Conservation (phyloP, 2,888 invertebrate species). For the Trachelus iudaicus region DNA sequence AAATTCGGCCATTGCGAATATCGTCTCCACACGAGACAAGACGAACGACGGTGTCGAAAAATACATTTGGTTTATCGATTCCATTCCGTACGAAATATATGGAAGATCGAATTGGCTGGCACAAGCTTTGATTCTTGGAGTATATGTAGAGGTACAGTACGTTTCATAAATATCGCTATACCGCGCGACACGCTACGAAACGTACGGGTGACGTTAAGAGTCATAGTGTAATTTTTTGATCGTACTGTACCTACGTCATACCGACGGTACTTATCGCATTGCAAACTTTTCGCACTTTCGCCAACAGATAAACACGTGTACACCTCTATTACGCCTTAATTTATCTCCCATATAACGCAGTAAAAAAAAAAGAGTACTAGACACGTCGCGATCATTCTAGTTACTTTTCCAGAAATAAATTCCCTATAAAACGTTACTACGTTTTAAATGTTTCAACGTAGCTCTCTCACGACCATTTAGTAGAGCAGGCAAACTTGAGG, state of each 20-base stretch:
- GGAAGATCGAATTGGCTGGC: not conserved
- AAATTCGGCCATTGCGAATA: not conserved
- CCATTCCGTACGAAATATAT: not conserved
- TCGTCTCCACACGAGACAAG: not conserved
- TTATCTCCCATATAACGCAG: not conserved
- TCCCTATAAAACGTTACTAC: not conserved
- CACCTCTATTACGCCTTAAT: not conserved
- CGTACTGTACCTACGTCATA: not conserved
- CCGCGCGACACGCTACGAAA: not conserved
- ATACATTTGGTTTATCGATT: not conserved
- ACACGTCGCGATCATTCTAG: not conserved
- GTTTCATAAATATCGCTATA: not conserved
- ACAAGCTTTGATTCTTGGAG: not conserved
- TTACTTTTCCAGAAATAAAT: not conserved
- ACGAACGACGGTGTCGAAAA: not conserved
- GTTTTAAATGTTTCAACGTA: too few species aligned
- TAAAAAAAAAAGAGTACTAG: not conserved
- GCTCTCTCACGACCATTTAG: not conserved
- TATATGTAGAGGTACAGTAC: not conserved
- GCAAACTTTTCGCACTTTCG: not conserved
- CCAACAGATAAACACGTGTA: not conserved
- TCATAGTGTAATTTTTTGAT: not conserved
- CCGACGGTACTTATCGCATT: not conserved
- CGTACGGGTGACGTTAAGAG: not conserved
- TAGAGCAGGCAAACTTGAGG: not conserved